Base-by-base conservation (phyloP, 2,113 vertebrate species). In the Ascaphus truei region DNA sequence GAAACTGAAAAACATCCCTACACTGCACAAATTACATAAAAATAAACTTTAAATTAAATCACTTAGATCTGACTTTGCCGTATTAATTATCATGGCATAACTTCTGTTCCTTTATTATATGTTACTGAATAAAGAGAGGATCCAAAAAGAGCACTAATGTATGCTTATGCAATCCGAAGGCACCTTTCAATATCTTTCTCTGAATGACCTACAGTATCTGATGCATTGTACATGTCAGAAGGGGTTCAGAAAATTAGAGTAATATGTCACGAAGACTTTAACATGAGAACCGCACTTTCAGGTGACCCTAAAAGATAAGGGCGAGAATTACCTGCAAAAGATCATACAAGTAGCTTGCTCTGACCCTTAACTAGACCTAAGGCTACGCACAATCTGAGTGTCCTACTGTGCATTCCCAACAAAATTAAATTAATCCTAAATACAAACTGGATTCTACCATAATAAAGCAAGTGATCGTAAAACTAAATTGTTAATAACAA, bases 221-320 rank as follows among this genome's bases (percentile, higher is more conserved):
- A 69, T 61, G 56, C 30, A 60, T 69, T 52, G 51, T 47, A 22
- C 68, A 66, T 67, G 62, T 39, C 53, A 53, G 48, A 34, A 53
- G n/a, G 36, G 18, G 30, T 72, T 15, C 27, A 74, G 67, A 81
- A 69, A 73, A 80, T 72, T 77, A 77, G 18, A 60, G 62, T 73
- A 79, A 48, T 59, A 72, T 56, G 71, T 78, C 71, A 83, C 30
- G 50, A 80, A 69, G 27, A 43, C 80, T 73, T 75, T 72, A 62
- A 80, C 72, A 77, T 76, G 50, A 34, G 43, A 50, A 81, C 81
- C 59, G 82, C 66, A 64, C 63, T 74, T 75, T 74, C 77, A 77
- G 53, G 63, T 78, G 79, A 74, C 71, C 52, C 71, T 79, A 76
- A 56, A 61, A 55, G 64, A 79, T 80, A 77, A 76, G 76, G 77